Percentiles rank a stretch among this genome's conserved stretches.
Evolutionary conservation across 1,140 invertebrate genomes (phyloP).

Genomic region (Pomacea maculata): DNA sequence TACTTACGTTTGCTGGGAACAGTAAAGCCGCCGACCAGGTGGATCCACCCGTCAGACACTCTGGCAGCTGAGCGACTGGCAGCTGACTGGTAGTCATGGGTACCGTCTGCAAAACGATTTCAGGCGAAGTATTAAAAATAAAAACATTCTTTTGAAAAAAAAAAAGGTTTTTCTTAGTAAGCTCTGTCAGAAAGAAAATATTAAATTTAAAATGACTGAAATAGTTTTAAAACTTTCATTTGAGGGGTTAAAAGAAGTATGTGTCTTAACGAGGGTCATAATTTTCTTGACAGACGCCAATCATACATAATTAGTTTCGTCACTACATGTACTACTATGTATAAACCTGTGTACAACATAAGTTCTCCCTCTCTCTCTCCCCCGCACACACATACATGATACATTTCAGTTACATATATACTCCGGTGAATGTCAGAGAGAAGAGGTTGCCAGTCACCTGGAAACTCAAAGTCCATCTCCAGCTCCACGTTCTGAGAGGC

Average conservation of each 20-base stretch:
- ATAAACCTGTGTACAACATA: neutral
- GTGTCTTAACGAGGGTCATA: neutral
- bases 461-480: neutral
- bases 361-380: no score
- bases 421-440: no score
- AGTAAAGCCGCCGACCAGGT: neutral
- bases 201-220: no score
- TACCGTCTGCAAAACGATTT: neutral
- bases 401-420: no score
- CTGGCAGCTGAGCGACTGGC: neutral
- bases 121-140: no score
- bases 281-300: neutral
- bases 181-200: no score
- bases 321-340: neutral
- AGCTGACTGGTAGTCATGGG: neutral
- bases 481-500: neutral
- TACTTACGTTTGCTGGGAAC: neutral
- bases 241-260: no score
- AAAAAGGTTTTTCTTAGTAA: no score
- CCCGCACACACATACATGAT: no score
- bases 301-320: no score
- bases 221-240: no score
- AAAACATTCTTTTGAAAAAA: no score
- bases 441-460: neutral
- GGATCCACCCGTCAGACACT: constrained; percentile 7